These are phyloP conservation scores for Polypedilum pembai DNA, from an alignment of 1,140 invertebrate genomes.

Conservation along the genomic window DNA sequence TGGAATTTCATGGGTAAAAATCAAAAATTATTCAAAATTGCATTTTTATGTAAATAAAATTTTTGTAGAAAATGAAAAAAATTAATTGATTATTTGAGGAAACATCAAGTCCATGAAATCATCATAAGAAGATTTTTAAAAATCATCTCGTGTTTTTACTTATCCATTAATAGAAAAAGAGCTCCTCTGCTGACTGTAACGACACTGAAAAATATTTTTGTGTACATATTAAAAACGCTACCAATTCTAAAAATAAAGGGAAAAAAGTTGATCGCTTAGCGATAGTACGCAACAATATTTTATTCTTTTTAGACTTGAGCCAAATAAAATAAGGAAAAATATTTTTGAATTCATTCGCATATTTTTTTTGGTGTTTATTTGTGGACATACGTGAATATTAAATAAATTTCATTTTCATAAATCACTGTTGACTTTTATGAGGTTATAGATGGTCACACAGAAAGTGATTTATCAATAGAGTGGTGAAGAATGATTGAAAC, in stretches of 20 bases:
- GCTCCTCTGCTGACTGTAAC: neutral
- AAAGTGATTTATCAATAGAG: neutral
- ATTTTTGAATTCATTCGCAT: too few species aligned
- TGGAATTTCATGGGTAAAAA: too few species aligned
- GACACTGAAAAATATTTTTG: slow-evolving; percentile 11
- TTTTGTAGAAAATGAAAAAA: too few species aligned
- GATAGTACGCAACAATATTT: slow-evolving; percentile 1
- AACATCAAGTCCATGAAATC: neutral
- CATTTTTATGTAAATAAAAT: neutral
- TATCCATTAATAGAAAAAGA: neutral
- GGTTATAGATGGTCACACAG: slow-evolving; percentile 5
- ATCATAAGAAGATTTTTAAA: neutral
- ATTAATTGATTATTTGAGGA: too few species aligned
- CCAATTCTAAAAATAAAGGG: slow-evolving; percentile 8
- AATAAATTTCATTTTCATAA: neutral
- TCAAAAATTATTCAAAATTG: too few species aligned
- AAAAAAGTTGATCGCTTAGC: neutral
- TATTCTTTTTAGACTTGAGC: neutral
- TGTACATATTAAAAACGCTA: neutral
- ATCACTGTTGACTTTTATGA: neutral
- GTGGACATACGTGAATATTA: too few species aligned
- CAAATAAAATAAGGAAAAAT: too few species aligned
- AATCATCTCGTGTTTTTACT: neutral
- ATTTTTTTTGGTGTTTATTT: too few species aligned
- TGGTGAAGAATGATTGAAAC: neutral